These are phyloP conservation scores for Pyrgilauda ruficollis DNA, from an alignment of 2,113 vertebrate genomes.

Conservation along the genomic window DNA sequence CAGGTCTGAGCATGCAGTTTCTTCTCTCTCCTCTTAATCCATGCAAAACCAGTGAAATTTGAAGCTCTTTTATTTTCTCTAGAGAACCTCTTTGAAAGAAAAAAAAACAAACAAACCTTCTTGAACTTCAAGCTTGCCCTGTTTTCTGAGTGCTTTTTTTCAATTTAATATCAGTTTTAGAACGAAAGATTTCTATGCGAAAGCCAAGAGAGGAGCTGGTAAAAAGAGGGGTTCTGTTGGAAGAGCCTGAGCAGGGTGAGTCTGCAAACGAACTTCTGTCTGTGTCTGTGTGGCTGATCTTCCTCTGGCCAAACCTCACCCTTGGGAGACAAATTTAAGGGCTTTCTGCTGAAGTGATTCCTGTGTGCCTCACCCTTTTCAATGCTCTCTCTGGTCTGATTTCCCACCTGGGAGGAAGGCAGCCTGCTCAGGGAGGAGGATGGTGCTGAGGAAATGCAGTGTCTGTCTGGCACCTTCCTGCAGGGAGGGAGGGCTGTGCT, in stretches of 20 bases:
- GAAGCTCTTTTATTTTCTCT: constrained; percentile 19
- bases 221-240: constrained; percentile 93
- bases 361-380: not conserved
- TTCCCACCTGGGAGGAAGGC: not conserved
- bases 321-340: not conserved
- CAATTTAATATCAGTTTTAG: constrained; percentile 87
- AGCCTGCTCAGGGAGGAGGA: not conserved
- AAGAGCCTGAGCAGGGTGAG: constrained; percentile 91
- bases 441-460: not conserved
- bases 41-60: not conserved
- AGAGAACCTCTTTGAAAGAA: not conserved
- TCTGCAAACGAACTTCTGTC: constrained; percentile 40
- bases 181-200: constrained; percentile 97
- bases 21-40: constrained; percentile 1
- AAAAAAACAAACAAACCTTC: not conserved
- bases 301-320: not conserved
- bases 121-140: not conserved
- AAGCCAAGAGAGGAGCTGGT: constrained; percentile 95
- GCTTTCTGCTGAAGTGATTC: not conserved
- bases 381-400: not conserved
- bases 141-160: constrained; percentile 67
- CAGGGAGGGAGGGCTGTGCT: not conserved
- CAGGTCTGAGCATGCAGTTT: not conserved
- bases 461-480: not conserved
- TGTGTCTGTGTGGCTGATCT: constrained; percentile 19